Evolutionary conservation across 2,888 invertebrate genomes (phyloP), one percentile per base, ranked within the genome.

Genomic region (Orthosia gothica): DNA sequence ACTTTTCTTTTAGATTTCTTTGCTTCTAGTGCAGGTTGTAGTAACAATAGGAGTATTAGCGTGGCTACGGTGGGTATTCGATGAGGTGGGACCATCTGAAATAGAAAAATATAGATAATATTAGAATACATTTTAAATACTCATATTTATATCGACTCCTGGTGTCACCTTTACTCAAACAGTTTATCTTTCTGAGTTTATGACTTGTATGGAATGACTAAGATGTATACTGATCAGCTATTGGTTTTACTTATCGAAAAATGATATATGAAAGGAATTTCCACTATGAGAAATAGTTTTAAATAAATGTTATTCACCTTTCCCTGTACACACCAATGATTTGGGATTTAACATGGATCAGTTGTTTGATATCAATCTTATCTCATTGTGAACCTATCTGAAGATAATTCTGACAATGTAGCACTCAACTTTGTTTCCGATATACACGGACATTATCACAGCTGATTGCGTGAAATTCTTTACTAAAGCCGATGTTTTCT

Each of bases 61-160:
- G 88, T 79, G 57, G 82, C 86, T 79, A 85, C 80, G 74, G 88
- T 77, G 74, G 81, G 80, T 76, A 77, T 74, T 64, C 84, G 84
- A 70, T 89, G 86, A 71, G 83, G 83, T 81, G 83, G 85, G 81
- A 87, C 82, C 95, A 95, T 95, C 95, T 94, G 93, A 68, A 93
- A 94, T 52, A 75, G 18, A 68, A 71, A 9, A 40, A 40, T 40
- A 9, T 40, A 40, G 40, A 40, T 40, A 40, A 40, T 40, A 40
- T 40, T 9, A 40, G 40, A 9, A 40, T 9, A 40, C 7, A 40
- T 40, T 9, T 40, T 40, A 40, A 9, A 9, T 1, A 40, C 1
- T 40, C 1, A 9, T 40, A 40, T 40, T 40, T 40, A 40, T 9
- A 9, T 1, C 16, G 3, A 47, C 0, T 47, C 15, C 1, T 0